Evolutionary conservation across 2,113 vertebrate genomes (phyloP), one percentile per base, ranked within the genome.

Genomic region (Sinocyclocheilus anophthalmus): DNA sequence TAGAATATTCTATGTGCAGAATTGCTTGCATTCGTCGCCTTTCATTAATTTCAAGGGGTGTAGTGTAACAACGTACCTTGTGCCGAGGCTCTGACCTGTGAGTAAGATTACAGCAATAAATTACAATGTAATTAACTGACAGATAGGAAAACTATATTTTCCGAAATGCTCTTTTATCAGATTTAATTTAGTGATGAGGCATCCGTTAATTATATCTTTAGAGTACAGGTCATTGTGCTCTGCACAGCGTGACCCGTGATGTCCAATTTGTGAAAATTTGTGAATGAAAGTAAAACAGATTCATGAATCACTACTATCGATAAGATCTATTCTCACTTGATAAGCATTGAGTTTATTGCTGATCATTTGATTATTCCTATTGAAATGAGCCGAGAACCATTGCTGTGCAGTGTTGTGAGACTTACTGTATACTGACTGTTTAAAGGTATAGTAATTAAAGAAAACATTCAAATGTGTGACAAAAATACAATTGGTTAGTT

Each of bases 271-370:
- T 75, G 42, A 75, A 48, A 55, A 55, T 55, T 55, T 55, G 16
- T 13, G 6, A 14, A 48, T 76, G 22, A 24, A 24, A 22, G 30
- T 69, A 6, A 37, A 16, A 48, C 22, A 48, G 12, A 48, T 76
- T 76, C 72, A 26, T 76, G 42, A 76, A 76, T 48, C 72, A 1
- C 42, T 75, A 16, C 37, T 75, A 75, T 76, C 42, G 42, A 76
- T 76, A 48, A 16, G 7, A 42, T 20, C 22, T 42, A 42, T 72
- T 72, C 37, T 72, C 3, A 20, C 18, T 72, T 5, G 7, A 33
- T 69, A 69, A 69, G 4, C 9, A 72, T 4, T 22, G 33, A 42
- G 18, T 22, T 70, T 37, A 37, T 33, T 37, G 30, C n/a, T 65
- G 61, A 65, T 26, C 12, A 4, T 65, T 69, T 33, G 26, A 69